Base-by-base conservation (phyloP, 2,888 invertebrate genomes). In the Aphodius sticticus region DNA sequence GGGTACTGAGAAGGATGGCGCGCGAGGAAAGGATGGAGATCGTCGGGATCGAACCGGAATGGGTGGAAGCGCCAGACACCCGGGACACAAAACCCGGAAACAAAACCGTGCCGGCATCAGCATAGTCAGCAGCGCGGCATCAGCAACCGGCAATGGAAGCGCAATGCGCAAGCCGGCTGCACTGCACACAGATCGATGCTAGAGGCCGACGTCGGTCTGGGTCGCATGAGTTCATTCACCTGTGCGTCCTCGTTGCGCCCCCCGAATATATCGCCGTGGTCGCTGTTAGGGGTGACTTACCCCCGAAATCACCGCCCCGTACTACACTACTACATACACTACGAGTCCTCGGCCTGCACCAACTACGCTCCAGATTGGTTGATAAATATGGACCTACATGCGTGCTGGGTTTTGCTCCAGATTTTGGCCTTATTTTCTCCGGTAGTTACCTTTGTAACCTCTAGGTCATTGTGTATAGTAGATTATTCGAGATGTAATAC, bases 161-260 rank as follows among this genome's bases (percentile, higher is more conserved):
- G 86, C 86, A 86, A 83, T 85, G 86, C 85, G 86, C 85, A 85
- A 84, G 85, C 86, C 86, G 87, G 86, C 86, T 87, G 87, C 88
- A 88, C 85, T 85, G 85, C 82, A 86, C 86, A 87, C 87, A 87
- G 86, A 87, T 53, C 53, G 53, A 53, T 87, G 76, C 76, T 69
- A 78, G 12, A 53, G 53, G 77, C 86, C 87, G 87, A 85, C 86
- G 85, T 86, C 88, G 87, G 88, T 87, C 87, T 88, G 88, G 88
- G 88, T 88, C 87, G 88, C 85, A 85, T 80, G 81, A 86, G 88
- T 87, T 88, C 88, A 87, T 88, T 88, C 88, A 88, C 88, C 88
- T 87, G 87, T 12, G 53, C 12, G 53, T 53, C 7, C 53, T 53
- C 53, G 7, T 12, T 53, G 53, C 53, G 12, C 53, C 53, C 53